Evolutionary conservation across 2,888 invertebrate genomes (phyloP), one percentile per base, ranked within the genome.

Genomic region (Ptychoptera albimana): DNA sequence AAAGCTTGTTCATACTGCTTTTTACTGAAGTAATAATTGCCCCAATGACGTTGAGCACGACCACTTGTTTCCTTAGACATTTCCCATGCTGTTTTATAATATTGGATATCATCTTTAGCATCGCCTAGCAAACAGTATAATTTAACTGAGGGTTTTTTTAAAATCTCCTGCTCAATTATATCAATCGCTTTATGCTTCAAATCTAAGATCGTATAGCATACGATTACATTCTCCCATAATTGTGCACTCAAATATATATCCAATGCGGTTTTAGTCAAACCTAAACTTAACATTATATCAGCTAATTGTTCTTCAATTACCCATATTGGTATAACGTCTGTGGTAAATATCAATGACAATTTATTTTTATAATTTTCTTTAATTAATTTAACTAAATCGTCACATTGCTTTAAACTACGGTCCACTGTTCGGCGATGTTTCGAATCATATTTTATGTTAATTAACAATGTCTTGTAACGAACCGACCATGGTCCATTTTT

Each of bases 61-160:
- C 87, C 82, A 63, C 87, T 91, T 43, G 73, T 77, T 45, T 78
- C 69, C 8, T 77, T 74, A 0, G 93, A 93, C 50, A 94, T 70
- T 54, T 84, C 77, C 92, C 96, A 96, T 0, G 96, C 97, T 54
- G 79, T 83, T 55, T 85, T 78, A 59, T 91, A 98, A 57, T 79
- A 82, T 12, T 71, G 69, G 0, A 77, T 67, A 54, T 93, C 80
- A 55, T 87, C 82, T 47, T 74, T 74, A 2, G 85, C 82, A 64
- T 94, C 92, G 4, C 93, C 93, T n/a, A 97, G 71, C 36, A 89
- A 72, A 61, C 96, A 96, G 69, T 85, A 86, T 15, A 97, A 65
- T 59, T 85, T 79, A 0, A 88, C 84, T 0, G 87, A 84, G 44
- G 88, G 85, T 45, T 82, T 76, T 48, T 81, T 74, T 2, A 75